These are phyloP conservation scores for Tachypleus tridentatus DNA, from an alignment of 1,140 invertebrate species.

Conservation along the genomic window DNA sequence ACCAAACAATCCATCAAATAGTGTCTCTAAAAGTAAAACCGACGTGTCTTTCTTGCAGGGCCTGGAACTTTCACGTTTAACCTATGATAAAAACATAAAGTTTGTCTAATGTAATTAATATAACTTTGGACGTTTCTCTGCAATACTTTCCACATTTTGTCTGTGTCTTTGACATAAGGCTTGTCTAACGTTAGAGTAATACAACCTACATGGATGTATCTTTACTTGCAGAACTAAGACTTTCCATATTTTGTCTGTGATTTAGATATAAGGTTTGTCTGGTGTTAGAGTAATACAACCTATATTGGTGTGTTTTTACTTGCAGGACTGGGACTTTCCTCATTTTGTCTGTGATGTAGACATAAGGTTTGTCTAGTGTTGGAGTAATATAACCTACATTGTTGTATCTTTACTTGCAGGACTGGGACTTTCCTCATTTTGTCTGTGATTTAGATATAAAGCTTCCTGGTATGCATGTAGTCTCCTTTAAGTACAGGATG, in stretches of 20 bases:
- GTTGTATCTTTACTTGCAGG: slow-evolving; percentile 28
- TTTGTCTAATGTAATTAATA: too few relatives aligned
- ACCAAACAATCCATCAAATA: too few relatives aligned
- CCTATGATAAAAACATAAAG: too few relatives aligned
- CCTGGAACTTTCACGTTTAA: too few relatives aligned
- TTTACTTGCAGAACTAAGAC: slow-evolving; percentile 41
- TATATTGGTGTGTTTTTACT: slow-evolving; percentile 8
- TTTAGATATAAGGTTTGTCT: background rate
- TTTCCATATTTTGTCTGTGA: slow-evolving; percentile 25
- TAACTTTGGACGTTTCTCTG: too few relatives aligned
- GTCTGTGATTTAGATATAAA: slow-evolving; percentile 44
- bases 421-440: slow-evolving; percentile 49
- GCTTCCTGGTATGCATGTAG: slow-evolving; percentile 41
- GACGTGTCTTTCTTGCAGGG: too few relatives aligned
- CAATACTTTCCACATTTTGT: too few relatives aligned
- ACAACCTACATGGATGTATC: background rate
- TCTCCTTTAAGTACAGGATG: slow-evolving; percentile 34
- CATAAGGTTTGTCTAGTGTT: background rate
- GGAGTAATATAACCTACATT: background rate
- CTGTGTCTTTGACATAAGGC: too few relatives aligned
- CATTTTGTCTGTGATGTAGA: slow-evolving; percentile 32
- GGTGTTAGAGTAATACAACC: background rate
- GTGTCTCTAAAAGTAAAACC: too few relatives aligned
- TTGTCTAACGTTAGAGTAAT: too few relatives aligned
- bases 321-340: slow-evolving; percentile 46